Evolutionary conservation across 2,113 vertebrate genomes (phyloP), one percentile per base, ranked within the genome.

Genomic region (Eurystomus gularis): DNA sequence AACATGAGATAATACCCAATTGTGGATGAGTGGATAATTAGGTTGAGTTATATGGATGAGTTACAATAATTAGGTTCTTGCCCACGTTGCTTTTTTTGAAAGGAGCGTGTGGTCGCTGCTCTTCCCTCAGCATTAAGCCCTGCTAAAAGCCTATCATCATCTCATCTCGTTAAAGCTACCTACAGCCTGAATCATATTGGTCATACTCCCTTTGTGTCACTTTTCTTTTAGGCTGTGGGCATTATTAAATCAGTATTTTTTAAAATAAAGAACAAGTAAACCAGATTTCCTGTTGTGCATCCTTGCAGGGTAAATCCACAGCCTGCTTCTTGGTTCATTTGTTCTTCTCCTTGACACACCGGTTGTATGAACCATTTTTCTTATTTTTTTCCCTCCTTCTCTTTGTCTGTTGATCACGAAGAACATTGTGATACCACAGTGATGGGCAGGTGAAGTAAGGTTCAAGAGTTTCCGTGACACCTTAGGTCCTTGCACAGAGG

Each of bases 11-110:
- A 60, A 44, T 35, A 28, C 70, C 60, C 65, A 23, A 1, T 85
- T 60, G 69, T 20, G 89, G 92, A 19, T 76, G 92, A 83, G 68
- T 55, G 68, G 68, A 9, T 92, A 87, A 90, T 92, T 62, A 71
- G 94, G 92, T 44, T 94, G 85, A 75, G 92, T 61, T 89, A 26
- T 18, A 65, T 69, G 90, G 90, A 26, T 93, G 93, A 91, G 80
- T 70, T 85, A 46, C 10, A 2, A 8, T 90, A 85, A 75, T 93
- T 10, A 46, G 93, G 76, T 51, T 92, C 76, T 62, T 93, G 81
- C 81, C 87, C 84, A 76, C 33, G 4, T 46, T 66, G 71, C 84
- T 80, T 73, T 61, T 68, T 54, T 37, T 54, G 69, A 39, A 77
- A n/a, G 16, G 44, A 18, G 40, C 17, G 23, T 70, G 72, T 69